Percentiles rank a stretch among this genome's conserved stretches.
Conservation (phyloP, 2,113 vertebrate genomes). For the Sapajus apella region DNA sequence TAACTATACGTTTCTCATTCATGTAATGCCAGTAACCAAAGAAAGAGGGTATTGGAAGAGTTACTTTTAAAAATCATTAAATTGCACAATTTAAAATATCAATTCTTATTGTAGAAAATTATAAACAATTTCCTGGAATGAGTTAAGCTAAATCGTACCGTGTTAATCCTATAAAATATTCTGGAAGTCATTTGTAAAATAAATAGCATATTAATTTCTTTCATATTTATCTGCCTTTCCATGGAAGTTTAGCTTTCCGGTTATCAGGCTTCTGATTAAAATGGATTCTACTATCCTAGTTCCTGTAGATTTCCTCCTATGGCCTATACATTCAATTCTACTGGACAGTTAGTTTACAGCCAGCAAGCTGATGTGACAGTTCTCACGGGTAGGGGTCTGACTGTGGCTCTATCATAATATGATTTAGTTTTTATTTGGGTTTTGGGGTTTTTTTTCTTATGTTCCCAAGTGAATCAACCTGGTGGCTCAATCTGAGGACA, state of each 20-base stretch:
- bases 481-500: neutral
- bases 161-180: constrained; percentile 24
- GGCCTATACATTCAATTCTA: neutral
- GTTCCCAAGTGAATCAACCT: neutral
- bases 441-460: neutral
- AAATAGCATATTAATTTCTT: neutral
- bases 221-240: neutral
- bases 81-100: neutral
- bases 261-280: neutral
- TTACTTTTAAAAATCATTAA: neutral
- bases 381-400: neutral
- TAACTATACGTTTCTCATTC: neutral
- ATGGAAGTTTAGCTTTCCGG: neutral
- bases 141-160: neutral
- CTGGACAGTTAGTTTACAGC: neutral
- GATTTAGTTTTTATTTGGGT: neutral
- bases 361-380: neutral
- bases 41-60: neutral
- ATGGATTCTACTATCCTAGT: neutral
- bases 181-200: constrained; percentile 1
- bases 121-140: neutral
- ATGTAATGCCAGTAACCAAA: neutral
- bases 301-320: neutral
- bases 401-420: neutral
- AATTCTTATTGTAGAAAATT: neutral